Percentiles rank a stretch among this genome's conserved stretches.
These are phyloP conservation scores for Lasius fuliginosus DNA, from an alignment of 2,888 invertebrate genomes.

Conservation along the genomic window DNA sequence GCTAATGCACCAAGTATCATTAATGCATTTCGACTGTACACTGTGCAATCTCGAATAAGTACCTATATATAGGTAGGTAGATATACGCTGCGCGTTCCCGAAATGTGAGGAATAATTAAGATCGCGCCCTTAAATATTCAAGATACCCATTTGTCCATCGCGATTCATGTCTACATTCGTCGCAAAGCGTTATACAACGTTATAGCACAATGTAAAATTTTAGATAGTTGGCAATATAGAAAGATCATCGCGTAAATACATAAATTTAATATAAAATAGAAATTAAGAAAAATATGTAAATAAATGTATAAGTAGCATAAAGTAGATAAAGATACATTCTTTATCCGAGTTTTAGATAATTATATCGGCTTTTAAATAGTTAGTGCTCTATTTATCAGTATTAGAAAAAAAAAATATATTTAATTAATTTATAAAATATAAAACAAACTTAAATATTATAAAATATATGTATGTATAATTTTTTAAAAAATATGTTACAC, in stretches of 20 bases:
- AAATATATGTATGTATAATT: background rate
- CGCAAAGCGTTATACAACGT: background rate
- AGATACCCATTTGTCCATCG: conserved; percentile 25
- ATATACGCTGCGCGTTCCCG: background rate
- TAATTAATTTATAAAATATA: background rate
- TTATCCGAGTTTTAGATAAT: background rate
- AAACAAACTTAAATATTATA: background rate
- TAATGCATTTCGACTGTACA: conserved; percentile 5
- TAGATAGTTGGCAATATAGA: background rate
- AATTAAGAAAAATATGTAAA: background rate
- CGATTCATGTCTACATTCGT: background rate
- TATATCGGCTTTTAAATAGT: background rate
- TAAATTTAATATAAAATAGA: background rate
- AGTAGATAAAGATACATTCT: background rate
- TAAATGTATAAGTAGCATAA: background rate
- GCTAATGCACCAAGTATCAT: background rate
- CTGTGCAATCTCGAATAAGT: conserved; percentile 15
- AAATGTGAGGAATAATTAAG: conserved; percentile 48
- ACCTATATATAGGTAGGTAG: too few species aligned
- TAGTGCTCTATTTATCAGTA: too few species aligned
- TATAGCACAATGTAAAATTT: background rate
- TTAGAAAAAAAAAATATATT: too few species aligned
- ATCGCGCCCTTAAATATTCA: conserved; percentile 35
- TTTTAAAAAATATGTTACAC: background rate
- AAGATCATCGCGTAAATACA: background rate